Base-by-base conservation (phyloP, 2,113 vertebrate genomes). In the Petroica traversi region DNA sequence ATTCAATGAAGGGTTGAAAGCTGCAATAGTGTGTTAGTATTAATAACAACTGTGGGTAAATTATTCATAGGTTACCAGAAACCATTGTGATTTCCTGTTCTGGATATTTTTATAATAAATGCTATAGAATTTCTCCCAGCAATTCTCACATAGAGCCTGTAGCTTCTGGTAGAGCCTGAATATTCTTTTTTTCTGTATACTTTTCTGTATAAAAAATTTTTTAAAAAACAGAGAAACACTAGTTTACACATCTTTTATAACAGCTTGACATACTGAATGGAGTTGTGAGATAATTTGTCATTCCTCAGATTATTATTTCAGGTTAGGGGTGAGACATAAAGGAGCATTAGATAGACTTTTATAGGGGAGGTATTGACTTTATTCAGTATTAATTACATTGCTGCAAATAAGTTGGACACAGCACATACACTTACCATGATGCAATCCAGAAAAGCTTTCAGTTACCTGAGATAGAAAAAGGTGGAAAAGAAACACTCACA, bases 341-440 rank as follows among this genome's bases (percentile, higher is more conserved):
- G 13, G 77, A 48, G 9, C 19, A 57, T 87, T 91, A 84, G 51
- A 43, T 83, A 86, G 57, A 22, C 19, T 82, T 92, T 69, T 51
- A 48, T 40, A 69, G 23, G 36, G 81, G 11, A 84, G 8, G 6
- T 73, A 19, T 48, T 67, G 87, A 63, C 28, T 89, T 92, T 22
- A 74, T 78, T 75, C 40, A 43, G 13, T 59, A 48, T 55, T 87
- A 85, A 89, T 89, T 81, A 72, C 13, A 7, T 43, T 85, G 31
- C 12, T 72, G 61, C 52, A 59, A 52, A 7, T 52, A 79, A 78
- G 33, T 69, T 80, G 93, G 67, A 69, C 55, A 57, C 0, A 0
- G 15, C 0, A 0, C 28, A 34, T 59, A n/a, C 12, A 26, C 23
- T 18, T 36, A 33, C 5, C 19, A 43, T 78, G 31, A 72, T 57